A percentile compares a stretch with the other conserved stretches of the same genome.
Conservation (phyloP, 53 echinoderm and acorn worm species). For the Arbacia lixula region DNA sequence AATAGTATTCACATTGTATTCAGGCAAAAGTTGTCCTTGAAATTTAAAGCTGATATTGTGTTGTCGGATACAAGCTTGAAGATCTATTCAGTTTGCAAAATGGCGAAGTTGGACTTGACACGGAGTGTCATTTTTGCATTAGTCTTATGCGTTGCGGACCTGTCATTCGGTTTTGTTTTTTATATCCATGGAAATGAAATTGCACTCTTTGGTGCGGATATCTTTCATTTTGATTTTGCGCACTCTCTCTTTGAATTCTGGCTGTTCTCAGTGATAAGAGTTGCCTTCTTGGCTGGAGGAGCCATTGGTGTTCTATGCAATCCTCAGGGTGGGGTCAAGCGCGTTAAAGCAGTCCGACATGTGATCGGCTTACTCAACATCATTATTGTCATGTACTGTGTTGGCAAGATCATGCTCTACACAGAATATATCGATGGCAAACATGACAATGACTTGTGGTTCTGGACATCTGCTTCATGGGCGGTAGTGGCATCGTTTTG, state of each 20-base stretch:
- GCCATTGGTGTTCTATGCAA: neutral
- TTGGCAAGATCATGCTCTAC: constrained; percentile 69
- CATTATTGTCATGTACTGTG: constrained; percentile 12
- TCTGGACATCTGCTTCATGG: constrained; percentile 68
- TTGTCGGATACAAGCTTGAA: no score
- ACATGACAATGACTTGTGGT: constrained; percentile 66
- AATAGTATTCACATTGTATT: no score
- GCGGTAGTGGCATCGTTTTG: constrained; percentile 46
- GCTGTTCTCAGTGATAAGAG: constrained; percentile 22
- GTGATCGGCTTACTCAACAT: constrained; percentile 4
- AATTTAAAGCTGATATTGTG: no score
- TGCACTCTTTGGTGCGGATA: constrained; percentile 2
- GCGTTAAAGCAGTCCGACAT: neutral
- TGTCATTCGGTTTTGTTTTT: neutral
- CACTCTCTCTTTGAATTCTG: constrained; percentile 35
- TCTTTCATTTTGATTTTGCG: neutral
- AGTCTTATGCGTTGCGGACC: constrained; percentile 8
- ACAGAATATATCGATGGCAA: constrained; percentile 52
- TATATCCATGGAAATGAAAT: constrained; percentile 18
- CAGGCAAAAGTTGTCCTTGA: no score
- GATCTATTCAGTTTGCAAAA: no score
- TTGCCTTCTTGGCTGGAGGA: neutral
- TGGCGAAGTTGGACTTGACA: no score
- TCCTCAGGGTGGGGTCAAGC: neutral
- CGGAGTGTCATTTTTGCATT: neutral